Evolutionary conservation across 2,888 invertebrate species (phyloP).

Genomic region (Protodeltote pygarga): DNA sequence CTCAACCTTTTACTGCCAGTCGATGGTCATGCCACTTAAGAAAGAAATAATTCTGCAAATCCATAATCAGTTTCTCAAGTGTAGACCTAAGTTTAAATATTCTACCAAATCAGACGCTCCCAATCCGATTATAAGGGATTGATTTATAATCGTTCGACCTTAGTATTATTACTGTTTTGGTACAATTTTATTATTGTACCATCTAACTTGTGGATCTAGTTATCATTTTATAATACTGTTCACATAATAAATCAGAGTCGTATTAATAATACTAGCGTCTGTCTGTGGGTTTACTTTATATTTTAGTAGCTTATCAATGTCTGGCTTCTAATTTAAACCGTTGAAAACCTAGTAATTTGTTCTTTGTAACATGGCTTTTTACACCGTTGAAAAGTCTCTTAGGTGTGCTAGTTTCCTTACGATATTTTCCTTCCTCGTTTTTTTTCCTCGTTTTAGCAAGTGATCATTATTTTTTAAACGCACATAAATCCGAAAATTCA

Average conservation of each 20-base stretch:
- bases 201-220: constrained; percentile 14
- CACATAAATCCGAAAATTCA: no score
- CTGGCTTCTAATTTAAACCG: no score
- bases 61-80: not conserved
- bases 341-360: no score
- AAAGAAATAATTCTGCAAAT: not conserved
- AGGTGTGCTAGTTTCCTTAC: no score
- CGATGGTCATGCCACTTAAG: not conserved
- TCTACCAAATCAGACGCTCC: not conserved
- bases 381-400: no score
- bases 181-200: constrained; percentile 38
- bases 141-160: constrained; percentile 39
- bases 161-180: constrained; percentile 30
- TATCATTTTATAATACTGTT: constrained; percentile 15
- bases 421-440: no score
- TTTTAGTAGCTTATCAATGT: no score
- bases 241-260: constrained; percentile 30
- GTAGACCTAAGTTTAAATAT: constrained; percentile 11
- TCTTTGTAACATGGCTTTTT: no score
- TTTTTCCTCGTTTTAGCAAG: no score
- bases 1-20: no score
- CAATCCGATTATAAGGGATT: constrained; percentile 47
- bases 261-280: constrained; percentile 25
- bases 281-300: not conserved
- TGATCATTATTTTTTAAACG: no score